A percentile compares a stretch with the other conserved stretches of the same genome.
Conservation (phyloP, 2,888 invertebrate species). For the Epinotia brunnichana region DNA sequence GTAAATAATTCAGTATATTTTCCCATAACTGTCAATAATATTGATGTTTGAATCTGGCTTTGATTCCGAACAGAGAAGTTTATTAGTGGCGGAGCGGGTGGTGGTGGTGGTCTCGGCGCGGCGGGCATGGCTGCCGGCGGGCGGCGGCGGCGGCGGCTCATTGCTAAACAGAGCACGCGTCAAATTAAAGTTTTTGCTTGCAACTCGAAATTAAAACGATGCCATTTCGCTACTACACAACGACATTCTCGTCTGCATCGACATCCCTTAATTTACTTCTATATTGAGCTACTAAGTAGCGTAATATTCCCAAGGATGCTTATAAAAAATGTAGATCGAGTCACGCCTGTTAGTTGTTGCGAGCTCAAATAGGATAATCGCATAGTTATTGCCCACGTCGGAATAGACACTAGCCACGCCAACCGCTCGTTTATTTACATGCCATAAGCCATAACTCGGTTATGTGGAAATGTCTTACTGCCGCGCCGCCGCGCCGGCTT, state of each 20-base stretch:
- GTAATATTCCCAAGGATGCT: slow-evolving; percentile 38
- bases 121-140: neutral
- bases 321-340: slow-evolving; percentile 50
- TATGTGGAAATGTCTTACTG: slow-evolving; percentile 69
- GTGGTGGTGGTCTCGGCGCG: neutral
- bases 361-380: slow-evolving; percentile 78
- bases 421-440: slow-evolving; percentile 78
- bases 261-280: slow-evolving; percentile 37
- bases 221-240: slow-evolving; percentile 25
- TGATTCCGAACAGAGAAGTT: neutral
- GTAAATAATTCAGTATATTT: neutral
- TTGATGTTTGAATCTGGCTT: neutral
- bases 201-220: slow-evolving; percentile 42
- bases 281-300: slow-evolving; percentile 35
- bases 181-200: slow-evolving; percentile 40
- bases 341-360: slow-evolving; percentile 74
- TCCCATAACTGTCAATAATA: neutral
- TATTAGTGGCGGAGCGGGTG: neutral
- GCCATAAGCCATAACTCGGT: slow-evolving; percentile 62
- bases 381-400: slow-evolving; percentile 73
- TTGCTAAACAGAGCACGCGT: slow-evolving; percentile 36
- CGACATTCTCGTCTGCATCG: slow-evolving; percentile 24
- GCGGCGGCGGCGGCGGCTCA: neutral
- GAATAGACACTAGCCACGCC: slow-evolving; percentile 80
- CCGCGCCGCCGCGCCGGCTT: slow-evolving; percentile 45